Evolutionary conservation across 2,797 vertebrate genomes (phyloP).

Genomic region (Myotis vivesi): DNA sequence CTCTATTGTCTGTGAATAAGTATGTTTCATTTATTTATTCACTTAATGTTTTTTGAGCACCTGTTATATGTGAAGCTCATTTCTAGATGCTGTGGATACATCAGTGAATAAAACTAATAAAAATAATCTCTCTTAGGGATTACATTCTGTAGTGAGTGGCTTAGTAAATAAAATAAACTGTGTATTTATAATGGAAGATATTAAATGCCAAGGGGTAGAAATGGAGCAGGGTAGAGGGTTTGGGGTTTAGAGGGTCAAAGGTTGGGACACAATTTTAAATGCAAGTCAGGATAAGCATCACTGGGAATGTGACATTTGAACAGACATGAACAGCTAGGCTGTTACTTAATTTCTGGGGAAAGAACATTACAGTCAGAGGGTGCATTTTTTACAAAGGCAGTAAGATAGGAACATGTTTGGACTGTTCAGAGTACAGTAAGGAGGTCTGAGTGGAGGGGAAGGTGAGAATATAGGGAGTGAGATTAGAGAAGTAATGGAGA

Average conservation of each 20-base stretch:
- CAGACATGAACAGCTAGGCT: background rate
- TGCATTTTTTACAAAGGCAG: background rate
- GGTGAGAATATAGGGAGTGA: background rate
- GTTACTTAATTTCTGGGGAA: background rate
- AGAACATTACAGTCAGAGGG: background rate
- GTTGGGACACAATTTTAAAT: slow-evolving; percentile 3
- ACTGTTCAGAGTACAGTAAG: background rate
- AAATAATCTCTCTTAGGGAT: background rate
- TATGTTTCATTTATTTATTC: background rate
- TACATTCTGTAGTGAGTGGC: background rate
- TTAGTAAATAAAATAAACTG: background rate
- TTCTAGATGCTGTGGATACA: background rate
- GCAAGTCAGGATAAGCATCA: background rate
- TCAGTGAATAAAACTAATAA: background rate
- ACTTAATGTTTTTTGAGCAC: background rate
- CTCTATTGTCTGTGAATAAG: background rate
- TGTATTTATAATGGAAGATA: background rate
- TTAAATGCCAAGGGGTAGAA: background rate
- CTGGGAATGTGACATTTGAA: background rate
- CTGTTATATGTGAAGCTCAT: background rate
- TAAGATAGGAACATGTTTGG: background rate
- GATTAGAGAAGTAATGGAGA: background rate
- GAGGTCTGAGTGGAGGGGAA: background rate
- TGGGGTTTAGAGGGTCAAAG: background rate
- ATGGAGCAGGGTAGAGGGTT: background rate